phyloP scores from a whole-genome alignment of 2,797 vertebrate genomes.

The Heterohyrax brucei region DNA sequence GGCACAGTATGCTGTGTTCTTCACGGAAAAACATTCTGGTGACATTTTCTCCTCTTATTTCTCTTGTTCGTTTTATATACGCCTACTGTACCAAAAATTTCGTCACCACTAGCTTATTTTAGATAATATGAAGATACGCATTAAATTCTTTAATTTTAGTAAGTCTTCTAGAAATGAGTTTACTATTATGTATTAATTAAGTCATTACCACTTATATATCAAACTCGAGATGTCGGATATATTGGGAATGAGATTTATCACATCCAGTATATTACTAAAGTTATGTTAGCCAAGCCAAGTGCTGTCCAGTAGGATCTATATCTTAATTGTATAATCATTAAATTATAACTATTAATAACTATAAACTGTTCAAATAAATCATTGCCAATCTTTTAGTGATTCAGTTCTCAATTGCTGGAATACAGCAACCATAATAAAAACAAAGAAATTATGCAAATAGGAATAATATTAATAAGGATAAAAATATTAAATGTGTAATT shows the following conservation, averaged over 20 bases:
- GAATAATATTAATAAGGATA: neutral
- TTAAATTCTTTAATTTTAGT: conserved; percentile 43
- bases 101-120: neutral
- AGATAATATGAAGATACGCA: conserved; percentile 41
- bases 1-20: neutral
- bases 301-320: too few species aligned
- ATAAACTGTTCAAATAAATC: neutral
- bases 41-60: neutral
- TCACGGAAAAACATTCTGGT: neutral
- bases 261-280: neutral
- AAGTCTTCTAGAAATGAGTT: neutral
- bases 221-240: neutral
- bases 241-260: neutral
- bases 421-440: neutral
- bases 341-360: neutral
- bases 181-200: conserved; percentile 57
- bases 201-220: conserved; percentile 2
- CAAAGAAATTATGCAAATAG: neutral
- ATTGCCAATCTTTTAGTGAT: neutral
- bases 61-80: neutral
- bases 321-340: conserved; percentile 9
- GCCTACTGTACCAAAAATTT: neutral
- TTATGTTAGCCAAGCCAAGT: neutral
- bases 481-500: neutral
- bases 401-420: neutral